phyloP scores from a whole-genome alignment of 35 echinoderm and acorn worm species.

The Ophiothrix spiculata region DNA sequence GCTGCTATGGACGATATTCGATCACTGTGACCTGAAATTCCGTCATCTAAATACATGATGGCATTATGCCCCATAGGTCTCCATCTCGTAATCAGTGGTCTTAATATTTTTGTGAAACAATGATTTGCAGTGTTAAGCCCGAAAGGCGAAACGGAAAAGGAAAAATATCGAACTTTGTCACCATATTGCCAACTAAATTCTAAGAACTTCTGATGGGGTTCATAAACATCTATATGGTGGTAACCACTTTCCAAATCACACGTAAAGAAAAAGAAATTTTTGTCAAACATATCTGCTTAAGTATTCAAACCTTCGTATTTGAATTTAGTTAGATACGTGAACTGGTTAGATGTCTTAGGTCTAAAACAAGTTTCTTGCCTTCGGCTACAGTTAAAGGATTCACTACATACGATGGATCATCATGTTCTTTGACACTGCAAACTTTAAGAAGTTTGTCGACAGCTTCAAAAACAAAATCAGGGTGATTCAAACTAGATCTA shows the following conservation, averaged over 20 bases:
- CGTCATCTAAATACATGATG: constrained; percentile 13
- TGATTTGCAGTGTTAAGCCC: constrained; percentile 31
- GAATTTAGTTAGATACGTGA: neutral
- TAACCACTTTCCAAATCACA: neutral
- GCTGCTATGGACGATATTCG: neutral
- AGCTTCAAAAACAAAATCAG: constrained; percentile 27
- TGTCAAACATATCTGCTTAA: neutral
- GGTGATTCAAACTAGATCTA: neutral
- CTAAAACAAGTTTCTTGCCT: constrained; percentile 41
- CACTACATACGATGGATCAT: constrained; percentile 1
- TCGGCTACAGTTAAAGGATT: constrained; percentile 17
- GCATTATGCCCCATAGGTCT: constrained; percentile 28
- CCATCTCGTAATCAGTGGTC: constrained; percentile 31
- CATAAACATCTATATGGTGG: neutral
- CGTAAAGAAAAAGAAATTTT: neutral
- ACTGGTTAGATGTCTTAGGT: constrained; percentile 15
- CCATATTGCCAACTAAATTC: constrained; percentile 31
- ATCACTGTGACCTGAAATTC: neutral
- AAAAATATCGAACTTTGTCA: constrained; percentile 10
- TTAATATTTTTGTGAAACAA: constrained; percentile 46
- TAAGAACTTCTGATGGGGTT: constrained; percentile 22
- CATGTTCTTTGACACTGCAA: constrained; percentile 26
- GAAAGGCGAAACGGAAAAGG: constrained; percentile 28
- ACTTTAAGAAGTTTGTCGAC: neutral
- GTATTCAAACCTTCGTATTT: neutral